Evolutionary conservation across 2,797 vertebrate species (phyloP).

Genomic region (Mus caroli): DNA sequence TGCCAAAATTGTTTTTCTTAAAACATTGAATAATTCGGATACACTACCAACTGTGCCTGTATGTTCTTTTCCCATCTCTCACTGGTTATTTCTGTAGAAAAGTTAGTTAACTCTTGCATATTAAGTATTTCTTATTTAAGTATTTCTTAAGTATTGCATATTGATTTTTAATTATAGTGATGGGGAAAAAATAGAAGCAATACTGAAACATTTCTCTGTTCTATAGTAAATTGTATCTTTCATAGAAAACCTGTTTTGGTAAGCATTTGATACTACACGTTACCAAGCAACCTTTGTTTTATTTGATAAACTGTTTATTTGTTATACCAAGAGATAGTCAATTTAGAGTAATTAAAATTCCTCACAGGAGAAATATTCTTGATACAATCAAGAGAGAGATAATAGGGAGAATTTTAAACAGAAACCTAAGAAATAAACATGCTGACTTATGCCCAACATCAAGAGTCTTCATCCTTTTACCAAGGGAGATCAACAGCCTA

Average conservation of each 20-base stretch:
- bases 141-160: slow-evolving; percentile 45
- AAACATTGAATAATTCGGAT: slow-evolving; percentile 55
- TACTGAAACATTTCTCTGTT: slow-evolving; percentile 36
- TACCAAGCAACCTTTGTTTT: slow-evolving; percentile 30
- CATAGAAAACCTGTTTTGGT: slow-evolving; percentile 10
- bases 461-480: neutral
- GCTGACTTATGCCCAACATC: neutral
- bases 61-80: slow-evolving; percentile 13
- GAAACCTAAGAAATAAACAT: neutral
- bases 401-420: neutral
- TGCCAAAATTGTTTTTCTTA: slow-evolving; percentile 60
- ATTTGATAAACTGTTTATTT: slow-evolving; percentile 61
- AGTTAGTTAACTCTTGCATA: slow-evolving; percentile 33
- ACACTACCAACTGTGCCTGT: neutral
- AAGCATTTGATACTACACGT: slow-evolving; percentile 29
- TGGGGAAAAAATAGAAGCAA: slow-evolving; percentile 32
- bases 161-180: slow-evolving; percentile 68
- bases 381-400: slow-evolving; percentile 14
- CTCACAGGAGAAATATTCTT: slow-evolving; percentile 13
- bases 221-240: slow-evolving; percentile 2
- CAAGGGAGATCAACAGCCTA: neutral
- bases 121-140: slow-evolving; percentile 64
- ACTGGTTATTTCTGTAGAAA: slow-evolving; percentile 45
- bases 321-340: slow-evolving; percentile 37
- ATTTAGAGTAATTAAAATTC: slow-evolving; percentile 51